Conservation (phyloP, 2,113 vertebrate genomes). For the Prunella fulvescens region DNA sequence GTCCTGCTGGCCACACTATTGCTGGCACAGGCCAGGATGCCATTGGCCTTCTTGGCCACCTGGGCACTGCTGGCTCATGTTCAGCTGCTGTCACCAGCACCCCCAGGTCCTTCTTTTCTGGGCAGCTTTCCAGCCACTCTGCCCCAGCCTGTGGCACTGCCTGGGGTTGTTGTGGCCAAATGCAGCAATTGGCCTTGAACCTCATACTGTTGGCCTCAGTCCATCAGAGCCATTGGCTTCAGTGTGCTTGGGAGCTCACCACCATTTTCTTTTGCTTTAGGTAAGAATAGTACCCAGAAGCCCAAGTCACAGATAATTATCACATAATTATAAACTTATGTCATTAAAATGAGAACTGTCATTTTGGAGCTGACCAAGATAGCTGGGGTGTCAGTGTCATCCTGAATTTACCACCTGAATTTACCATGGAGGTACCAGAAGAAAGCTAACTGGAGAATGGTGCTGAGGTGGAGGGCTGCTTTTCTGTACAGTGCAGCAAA, state of each 20-base stretch:
- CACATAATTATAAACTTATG: not conserved
- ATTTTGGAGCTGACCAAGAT: not conserved
- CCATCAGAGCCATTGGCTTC: not conserved
- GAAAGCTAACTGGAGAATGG: not conserved
- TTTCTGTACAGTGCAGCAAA: not conserved
- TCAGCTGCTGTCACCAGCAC: not conserved
- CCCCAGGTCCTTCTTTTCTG: fast-evolving
- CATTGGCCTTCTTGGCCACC: not conserved
- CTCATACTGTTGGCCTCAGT: not conserved
- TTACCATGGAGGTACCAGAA: fast-evolving
- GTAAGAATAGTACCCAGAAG: not conserved
- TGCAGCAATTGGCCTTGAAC: not conserved
- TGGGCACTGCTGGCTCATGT: fast-evolving
- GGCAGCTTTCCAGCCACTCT: not conserved
- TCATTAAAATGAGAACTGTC: not conserved
- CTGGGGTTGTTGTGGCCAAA: not conserved
- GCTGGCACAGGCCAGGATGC: not conserved
- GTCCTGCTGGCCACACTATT: not conserved
- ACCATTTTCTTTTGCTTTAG: not conserved
- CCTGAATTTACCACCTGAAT: not conserved
- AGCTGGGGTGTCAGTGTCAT: not conserved
- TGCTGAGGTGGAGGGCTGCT: not conserved
- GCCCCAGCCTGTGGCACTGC: not conserved
- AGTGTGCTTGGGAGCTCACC: not conserved
- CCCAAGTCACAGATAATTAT: not conserved